Evolutionary conservation across 2,888 invertebrate genomes (phyloP).

Genomic region (Plebejus melissa): DNA sequence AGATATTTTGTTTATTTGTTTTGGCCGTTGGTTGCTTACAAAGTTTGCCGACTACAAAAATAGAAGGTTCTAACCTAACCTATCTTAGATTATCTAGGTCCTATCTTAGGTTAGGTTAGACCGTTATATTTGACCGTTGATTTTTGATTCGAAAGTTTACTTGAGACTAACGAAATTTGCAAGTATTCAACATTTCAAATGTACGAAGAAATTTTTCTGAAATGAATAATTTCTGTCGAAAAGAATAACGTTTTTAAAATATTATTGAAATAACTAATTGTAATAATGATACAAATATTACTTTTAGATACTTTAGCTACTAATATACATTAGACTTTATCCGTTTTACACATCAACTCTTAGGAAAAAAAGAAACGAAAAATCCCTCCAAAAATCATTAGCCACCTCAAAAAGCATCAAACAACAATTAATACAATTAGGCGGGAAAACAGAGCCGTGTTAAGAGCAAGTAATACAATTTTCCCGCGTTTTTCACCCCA

Average conservation of each 20-base stretch:
- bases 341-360: not conserved
- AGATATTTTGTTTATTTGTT: conserved; percentile 16
- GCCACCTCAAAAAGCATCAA: conserved; percentile 53
- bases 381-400: conserved; percentile 26
- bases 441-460: conserved; percentile 63
- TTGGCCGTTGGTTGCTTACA: not conserved
- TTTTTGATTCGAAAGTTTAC: not conserved
- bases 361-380: not conserved
- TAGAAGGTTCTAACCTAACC: not conserved
- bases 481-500: conserved; percentile 71
- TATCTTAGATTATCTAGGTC: too few relatives aligned
- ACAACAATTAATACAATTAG: conserved; percentile 72
- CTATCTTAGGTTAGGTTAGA: too few relatives aligned
- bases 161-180: not conserved
- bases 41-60: not conserved
- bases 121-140: not conserved
- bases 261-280: too few relatives aligned
- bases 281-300: not conserved
- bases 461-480: conserved; percentile 70
- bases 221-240: too few relatives aligned
- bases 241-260: too few relatives aligned
- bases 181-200: not conserved
- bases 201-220: not conserved
- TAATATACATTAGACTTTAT: not conserved
- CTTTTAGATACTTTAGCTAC: not conserved